Conservation (phyloP, 2,113 vertebrate species). For the Hemibagrus wyckioides region DNA sequence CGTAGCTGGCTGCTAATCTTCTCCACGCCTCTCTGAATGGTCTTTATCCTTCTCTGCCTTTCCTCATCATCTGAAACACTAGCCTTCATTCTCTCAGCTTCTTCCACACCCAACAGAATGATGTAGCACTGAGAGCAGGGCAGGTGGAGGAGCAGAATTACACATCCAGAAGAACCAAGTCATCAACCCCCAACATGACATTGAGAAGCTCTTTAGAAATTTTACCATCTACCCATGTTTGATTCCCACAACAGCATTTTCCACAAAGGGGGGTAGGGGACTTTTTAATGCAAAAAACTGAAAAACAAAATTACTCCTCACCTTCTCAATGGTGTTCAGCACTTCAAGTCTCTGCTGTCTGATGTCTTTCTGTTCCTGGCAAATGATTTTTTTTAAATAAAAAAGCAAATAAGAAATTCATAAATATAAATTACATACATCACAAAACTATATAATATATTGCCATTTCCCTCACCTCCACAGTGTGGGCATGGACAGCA, state of each 20-base stretch:
- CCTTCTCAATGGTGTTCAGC: conserved; percentile 86
- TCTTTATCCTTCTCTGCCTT: conserved; percentile 62
- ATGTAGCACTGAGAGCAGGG: conserved; percentile 77
- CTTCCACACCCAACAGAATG: conserved; percentile 84
- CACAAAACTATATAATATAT: no score
- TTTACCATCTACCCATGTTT: neutral
- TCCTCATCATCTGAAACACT: conserved; percentile 64
- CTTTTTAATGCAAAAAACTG: neutral
- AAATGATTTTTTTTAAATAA: neutral
- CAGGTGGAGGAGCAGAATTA: neutral
- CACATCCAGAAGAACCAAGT: neutral
- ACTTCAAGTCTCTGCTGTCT: conserved; percentile 80
- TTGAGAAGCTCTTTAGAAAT: neutral
- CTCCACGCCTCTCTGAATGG: conserved; percentile 73
- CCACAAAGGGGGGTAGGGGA: neutral
- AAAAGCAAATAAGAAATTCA: neutral
- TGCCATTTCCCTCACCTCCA: conserved; percentile 82
- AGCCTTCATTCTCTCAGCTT: conserved; percentile 70
- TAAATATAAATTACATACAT: neutral
- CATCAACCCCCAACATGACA: neutral
- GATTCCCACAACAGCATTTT: neutral
- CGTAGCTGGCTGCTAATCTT: conserved; percentile 78
- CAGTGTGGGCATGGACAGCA: conserved; percentile 78
- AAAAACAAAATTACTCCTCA: conserved; percentile 46
- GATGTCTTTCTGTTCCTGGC: conserved; percentile 73